These are phyloP conservation scores for Nephrocerus scutellatus DNA, from an alignment of 2,888 invertebrate species.

Conservation along the genomic window DNA sequence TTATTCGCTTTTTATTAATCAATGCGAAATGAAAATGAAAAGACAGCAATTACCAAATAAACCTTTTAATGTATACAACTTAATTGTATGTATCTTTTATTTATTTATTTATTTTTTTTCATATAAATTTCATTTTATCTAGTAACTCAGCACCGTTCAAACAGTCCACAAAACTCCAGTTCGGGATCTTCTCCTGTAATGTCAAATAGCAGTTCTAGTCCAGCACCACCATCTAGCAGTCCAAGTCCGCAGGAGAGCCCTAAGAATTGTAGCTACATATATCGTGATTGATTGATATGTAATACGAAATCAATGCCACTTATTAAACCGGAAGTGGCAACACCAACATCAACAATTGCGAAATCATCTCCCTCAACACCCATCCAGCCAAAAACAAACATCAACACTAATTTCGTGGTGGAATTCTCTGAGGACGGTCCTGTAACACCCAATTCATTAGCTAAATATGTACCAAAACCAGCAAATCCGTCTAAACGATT, in stretches of 20 bases:
- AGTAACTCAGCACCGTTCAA: constrained; percentile 50
- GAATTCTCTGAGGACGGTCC: constrained; percentile 23
- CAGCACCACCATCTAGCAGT: constrained; percentile 49
- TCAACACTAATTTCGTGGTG: constrained; percentile 17
- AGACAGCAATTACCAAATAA: too few species aligned
- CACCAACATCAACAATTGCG: constrained; percentile 14
- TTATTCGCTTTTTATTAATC: constrained; percentile 1
- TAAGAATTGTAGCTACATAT: constrained; percentile 49
- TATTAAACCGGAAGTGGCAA: constrained; percentile 34
- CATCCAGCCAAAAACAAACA: constrained; percentile 26
- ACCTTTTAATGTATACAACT: neutral
- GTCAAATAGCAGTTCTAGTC: constrained; percentile 50
- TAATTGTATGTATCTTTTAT: neutral
- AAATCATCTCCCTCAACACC: constrained; percentile 28
- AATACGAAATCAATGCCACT: constrained; percentile 48
- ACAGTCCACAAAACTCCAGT: constrained; percentile 49
- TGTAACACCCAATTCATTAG: constrained; percentile 9
- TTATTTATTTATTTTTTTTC: constrained; percentile 2
- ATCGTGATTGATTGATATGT: constrained; percentile 50
- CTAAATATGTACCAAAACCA: constrained; percentile 6
- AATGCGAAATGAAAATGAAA: constrained; percentile 9
- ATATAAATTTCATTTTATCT: constrained; percentile 21
- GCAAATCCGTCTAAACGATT: constrained; percentile 32
- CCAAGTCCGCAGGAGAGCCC: constrained; percentile 50
- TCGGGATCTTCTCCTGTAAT: constrained; percentile 49